A percentile compares a stretch with the other conserved stretches of the same genome.
Conservation (phyloP, 2,888 invertebrate species). For the Agriotes lineatus region DNA sequence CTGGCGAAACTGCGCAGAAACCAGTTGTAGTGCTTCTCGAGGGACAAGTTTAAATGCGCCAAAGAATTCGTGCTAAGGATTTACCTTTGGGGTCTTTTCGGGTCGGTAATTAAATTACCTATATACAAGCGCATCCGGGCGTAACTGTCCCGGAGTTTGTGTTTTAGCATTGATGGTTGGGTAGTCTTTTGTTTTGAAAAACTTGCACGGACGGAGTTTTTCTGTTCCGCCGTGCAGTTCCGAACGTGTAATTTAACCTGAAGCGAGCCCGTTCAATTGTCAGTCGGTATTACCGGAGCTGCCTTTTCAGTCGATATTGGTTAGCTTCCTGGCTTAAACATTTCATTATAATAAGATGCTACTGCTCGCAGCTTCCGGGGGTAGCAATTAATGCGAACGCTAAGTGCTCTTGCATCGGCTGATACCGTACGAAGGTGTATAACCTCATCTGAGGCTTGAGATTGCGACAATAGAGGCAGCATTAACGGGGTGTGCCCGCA, state of each 20-base stretch:
- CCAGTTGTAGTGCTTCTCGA: background rate
- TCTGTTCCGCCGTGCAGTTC: constrained; percentile 14
- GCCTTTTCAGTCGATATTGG: constrained; percentile 29
- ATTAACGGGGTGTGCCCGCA: too few relatives aligned
- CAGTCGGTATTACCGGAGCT: constrained; percentile 21
- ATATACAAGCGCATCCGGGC: constrained; percentile 6
- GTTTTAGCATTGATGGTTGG: constrained; percentile 6
- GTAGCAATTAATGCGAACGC: constrained; percentile 36
- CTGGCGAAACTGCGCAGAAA: background rate
- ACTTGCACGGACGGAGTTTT: constrained; percentile 2
- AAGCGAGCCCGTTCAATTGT: constrained; percentile 31
- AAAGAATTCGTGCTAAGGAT: background rate
- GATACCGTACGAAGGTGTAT: constrained; percentile 21
- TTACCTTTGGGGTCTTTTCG: constrained; percentile 3
- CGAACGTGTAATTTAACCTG: constrained; percentile 26
- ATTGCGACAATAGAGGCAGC: constrained; percentile 20
- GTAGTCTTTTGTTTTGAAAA: constrained; percentile 7
- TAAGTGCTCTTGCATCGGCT: constrained; percentile 34
- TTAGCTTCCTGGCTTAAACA: constrained; percentile 36
- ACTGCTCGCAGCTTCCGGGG: constrained; percentile 30
- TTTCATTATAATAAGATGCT: constrained; percentile 40
- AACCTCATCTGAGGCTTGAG: constrained; percentile 21
- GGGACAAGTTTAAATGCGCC: constrained; percentile 1
- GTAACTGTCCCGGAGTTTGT: background rate
- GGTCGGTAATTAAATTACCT: constrained; percentile 10